Evolutionary conservation across 2,113 vertebrate genomes (phyloP).

Genomic region (Pangasianodon gigas): DNA sequence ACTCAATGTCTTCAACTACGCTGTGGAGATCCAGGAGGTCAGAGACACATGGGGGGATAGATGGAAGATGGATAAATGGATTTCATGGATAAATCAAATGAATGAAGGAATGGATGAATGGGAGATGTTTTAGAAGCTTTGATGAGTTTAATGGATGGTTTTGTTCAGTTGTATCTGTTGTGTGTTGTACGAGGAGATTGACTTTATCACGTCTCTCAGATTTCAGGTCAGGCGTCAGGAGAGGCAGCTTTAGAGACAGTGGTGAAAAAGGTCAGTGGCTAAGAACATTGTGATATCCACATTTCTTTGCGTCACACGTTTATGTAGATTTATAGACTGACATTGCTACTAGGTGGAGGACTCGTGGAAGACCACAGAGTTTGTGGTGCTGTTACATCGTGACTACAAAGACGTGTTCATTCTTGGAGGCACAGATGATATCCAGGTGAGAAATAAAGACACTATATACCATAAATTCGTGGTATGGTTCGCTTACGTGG

Average conservation of each 20-base stretch:
- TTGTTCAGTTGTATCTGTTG: neutral
- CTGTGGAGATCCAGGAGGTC: conserved; percentile 77
- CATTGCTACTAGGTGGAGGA: conserved; percentile 73
- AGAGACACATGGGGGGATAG: neutral
- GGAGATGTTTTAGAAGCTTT: neutral
- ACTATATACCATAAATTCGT: neutral
- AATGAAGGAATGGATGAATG: neutral
- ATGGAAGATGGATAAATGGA: neutral
- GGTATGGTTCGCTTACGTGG: neutral
- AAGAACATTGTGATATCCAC: neutral
- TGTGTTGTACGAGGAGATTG: neutral
- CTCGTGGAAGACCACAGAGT: conserved; percentile 79
- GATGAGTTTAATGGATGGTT: neutral
- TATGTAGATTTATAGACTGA: neutral
- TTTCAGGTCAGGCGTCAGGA: conserved; percentile 82
- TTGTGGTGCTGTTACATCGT: conserved; percentile 74
- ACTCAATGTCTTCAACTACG: conserved; percentile 73
- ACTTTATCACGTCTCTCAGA: conserved; percentile 50
- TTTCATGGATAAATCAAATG: neutral
- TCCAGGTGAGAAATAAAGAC: conserved; percentile 72
- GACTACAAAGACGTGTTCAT: conserved; percentile 80
- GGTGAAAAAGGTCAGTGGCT: conserved; percentile 75
- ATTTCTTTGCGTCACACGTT: neutral
- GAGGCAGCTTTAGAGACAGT: conserved; percentile 80
- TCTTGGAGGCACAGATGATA: conserved; percentile 81